Evolutionary conservation across 2,797 vertebrate species (phyloP).

Genomic region (Pseudopleuronectes americanus): DNA sequence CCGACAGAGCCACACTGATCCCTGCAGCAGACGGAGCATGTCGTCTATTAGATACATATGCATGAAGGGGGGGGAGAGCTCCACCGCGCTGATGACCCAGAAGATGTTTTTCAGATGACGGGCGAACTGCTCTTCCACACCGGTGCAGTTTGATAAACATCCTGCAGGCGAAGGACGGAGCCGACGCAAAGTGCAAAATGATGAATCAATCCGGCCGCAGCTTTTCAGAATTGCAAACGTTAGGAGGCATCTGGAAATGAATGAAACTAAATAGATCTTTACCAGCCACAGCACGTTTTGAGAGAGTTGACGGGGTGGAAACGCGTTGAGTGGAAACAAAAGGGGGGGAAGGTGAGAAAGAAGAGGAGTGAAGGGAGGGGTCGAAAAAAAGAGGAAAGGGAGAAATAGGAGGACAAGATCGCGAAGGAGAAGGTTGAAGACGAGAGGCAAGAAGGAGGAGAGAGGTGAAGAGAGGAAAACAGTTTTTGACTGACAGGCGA

Average conservation of each 20-base stretch:
- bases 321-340: background rate
- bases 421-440: conserved; percentile 46
- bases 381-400: background rate
- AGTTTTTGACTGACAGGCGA: conserved; percentile 77
- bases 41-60: background rate
- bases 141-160: conserved; percentile 32
- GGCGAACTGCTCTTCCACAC: conserved; percentile 22
- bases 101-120: conserved; percentile 17
- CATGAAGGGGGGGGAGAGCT: background rate
- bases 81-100: conserved; percentile 16
- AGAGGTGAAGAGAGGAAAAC: conserved; percentile 71
- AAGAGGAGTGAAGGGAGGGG: background rate
- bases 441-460: conserved; percentile 61
- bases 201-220: background rate
- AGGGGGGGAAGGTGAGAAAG: background rate
- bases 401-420: conserved; percentile 23
- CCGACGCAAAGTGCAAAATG: conserved; percentile 13
- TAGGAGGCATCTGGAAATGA: conserved; percentile 2
- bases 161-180: conserved; percentile 19
- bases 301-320: background rate
- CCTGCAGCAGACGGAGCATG: background rate
- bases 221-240: background rate
- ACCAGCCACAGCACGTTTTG: background rate
- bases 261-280: conserved; percentile 4
- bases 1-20: background rate